Evolutionary conservation across 2,797 vertebrate species (phyloP).

Genomic region (Hemitrygon akajei): DNA sequence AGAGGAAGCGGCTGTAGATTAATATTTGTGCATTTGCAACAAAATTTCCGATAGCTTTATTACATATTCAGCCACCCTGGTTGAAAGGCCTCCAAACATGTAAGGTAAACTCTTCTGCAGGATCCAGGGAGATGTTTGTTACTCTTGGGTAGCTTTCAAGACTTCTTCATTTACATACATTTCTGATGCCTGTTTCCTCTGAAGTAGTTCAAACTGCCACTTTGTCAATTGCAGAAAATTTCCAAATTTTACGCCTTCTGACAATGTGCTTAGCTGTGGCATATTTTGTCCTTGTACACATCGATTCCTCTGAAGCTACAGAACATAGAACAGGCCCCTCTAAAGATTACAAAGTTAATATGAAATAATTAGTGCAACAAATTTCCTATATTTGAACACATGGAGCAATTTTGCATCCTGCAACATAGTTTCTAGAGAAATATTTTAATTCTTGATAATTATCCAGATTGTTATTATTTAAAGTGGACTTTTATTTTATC

Average conservation of each 20-base stretch:
- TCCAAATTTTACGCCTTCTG: not conserved
- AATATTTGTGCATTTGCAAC: conserved; percentile 58
- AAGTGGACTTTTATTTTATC: not conserved
- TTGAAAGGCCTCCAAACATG: conserved; percentile 51
- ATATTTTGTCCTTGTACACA: not conserved
- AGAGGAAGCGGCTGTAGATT: conserved; percentile 65
- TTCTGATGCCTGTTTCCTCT: conserved; percentile 50
- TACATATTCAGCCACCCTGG: conserved; percentile 55
- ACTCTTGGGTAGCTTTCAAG: conserved; percentile 65
- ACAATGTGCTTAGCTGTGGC: not conserved
- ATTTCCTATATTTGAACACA: not conserved
- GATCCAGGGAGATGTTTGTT: conserved; percentile 55
- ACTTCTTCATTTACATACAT: conserved; percentile 52
- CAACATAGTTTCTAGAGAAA: not conserved
- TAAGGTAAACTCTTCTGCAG: conserved; percentile 47
- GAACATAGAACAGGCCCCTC: no score
- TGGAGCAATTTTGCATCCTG: not conserved
- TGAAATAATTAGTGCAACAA: not conserved
- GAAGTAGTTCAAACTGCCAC: conserved; percentile 48
- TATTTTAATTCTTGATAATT: not conserved
- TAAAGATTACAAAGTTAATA: not conserved
- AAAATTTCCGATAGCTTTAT: conserved; percentile 52
- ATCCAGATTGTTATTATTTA: not conserved
- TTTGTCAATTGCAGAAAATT: conserved; percentile 47
- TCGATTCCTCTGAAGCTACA: not conserved